phyloP scores from a whole-genome alignment of 1,140 invertebrate genomes.

The Trichomalopsis sarcophagae region DNA sequence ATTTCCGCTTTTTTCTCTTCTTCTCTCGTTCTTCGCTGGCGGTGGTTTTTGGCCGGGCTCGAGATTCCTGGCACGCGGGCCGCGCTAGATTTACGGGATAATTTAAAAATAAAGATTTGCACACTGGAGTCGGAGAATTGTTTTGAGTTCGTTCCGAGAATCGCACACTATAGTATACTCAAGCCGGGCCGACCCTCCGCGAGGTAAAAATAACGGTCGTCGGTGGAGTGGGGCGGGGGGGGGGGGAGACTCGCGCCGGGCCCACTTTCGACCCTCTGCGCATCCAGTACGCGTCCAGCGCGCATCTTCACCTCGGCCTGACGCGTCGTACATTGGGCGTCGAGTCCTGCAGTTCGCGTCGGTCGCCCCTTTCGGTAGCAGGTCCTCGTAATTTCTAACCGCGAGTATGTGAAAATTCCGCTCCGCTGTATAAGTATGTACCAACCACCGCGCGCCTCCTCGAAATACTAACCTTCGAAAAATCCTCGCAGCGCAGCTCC shows the following conservation, averaged over 20 bases:
- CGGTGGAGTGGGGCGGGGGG: too few species aligned
- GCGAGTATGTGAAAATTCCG: too few species aligned
- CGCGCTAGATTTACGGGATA: background rate
- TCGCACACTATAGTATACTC: too few species aligned
- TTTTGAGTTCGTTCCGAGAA: too few species aligned
- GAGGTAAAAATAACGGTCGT: too few species aligned
- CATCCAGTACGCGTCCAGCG: background rate
- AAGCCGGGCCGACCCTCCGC: too few species aligned
- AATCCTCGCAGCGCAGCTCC: too few species aligned
- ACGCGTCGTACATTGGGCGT: background rate
- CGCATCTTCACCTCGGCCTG: background rate
- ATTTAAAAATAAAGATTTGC: background rate
- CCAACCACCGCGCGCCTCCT: too few species aligned
- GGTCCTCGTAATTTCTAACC: background rate
- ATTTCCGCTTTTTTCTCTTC: background rate
- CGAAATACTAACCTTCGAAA: too few species aligned
- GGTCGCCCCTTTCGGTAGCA: background rate
- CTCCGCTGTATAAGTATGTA: too few species aligned
- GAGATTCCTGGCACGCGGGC: background rate
- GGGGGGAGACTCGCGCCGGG: background rate
- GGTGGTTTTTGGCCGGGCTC: background rate
- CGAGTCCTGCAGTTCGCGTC: background rate
- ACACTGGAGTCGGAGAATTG: too few species aligned
- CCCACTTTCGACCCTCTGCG: too few species aligned
- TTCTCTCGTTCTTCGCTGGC: background rate